Evolutionary conservation across 2,888 invertebrate species (phyloP), one percentile per base, ranked within the genome.

Genomic region (Campoplex capitator): DNA sequence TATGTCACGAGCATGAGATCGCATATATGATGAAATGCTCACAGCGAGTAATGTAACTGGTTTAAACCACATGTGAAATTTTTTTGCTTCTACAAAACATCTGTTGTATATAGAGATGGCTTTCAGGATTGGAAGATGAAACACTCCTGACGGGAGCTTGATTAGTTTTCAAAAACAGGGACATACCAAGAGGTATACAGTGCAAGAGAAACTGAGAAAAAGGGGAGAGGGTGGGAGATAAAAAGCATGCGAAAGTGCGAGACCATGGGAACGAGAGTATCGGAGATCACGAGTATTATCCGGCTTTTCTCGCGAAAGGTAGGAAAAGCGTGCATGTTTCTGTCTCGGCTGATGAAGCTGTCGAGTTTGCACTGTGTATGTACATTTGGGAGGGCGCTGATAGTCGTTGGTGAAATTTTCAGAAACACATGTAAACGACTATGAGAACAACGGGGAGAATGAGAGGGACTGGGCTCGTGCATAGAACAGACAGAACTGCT

Each of bases 351-450:
- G 91, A 91, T 91, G 90, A 91, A 92, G 90, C 90, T 91, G 91
- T 91, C 90, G 89, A 81, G 58, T 67, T 68, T 74, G 65, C 71
- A 83, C 88, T 85, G 87, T 86, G 82, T 82, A 68, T 76, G 83
- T 81, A 48, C 23, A 48, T 18, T 28, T 48, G 13, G 6, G 45
- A 56, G 35, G 23, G 58, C 88, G 58, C 88, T 91, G 90, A 90
- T 38, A 38, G 90, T 89, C 89, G 89, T 87, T 88, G 89, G 75
- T 90, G 88, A 90, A 89, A 90, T 89, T 91, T 90, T 90, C 88
- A 90, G 90, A 90, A 91, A 92, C 92, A 92, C 91, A 89, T 92
- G 92, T 92, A 91, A 92, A 92, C 91, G 90, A 90, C 86, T 80
- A 86, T 65, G 81, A 74, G 38, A 42, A 80, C 62, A 54, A 78